These are phyloP conservation scores for Standfussiana lucernea DNA, from an alignment of 2,888 invertebrate species.

Conservation along the genomic window DNA sequence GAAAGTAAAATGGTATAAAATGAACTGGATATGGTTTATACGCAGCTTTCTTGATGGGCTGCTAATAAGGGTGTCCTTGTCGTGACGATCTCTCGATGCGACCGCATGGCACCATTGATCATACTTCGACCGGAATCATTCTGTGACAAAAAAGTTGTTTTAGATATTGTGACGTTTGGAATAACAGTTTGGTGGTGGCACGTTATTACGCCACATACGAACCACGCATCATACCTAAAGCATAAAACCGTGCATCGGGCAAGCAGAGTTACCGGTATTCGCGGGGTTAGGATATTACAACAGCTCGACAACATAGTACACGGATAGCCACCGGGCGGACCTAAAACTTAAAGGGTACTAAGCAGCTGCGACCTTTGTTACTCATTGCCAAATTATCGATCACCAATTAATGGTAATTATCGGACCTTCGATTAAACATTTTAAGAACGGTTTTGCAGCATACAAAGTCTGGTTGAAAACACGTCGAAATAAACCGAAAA, in stretches of 20 bases:
- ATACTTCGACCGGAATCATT: conserved; percentile 80
- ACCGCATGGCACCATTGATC: conserved; percentile 81
- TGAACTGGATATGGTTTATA: conserved; percentile 76
- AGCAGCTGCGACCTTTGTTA: background rate
- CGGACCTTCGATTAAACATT: background rate
- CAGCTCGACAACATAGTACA: no score
- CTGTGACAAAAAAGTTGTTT: conserved; percentile 73
- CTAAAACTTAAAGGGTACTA: no score
- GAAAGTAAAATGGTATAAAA: conserved; percentile 25
- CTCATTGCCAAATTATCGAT: background rate
- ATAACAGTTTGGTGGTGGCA: background rate
- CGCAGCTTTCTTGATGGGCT: conserved; percentile 93
- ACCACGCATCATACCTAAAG: background rate
- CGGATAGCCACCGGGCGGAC: no score
- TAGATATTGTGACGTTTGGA: background rate
- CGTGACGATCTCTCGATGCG: conserved; percentile 91
- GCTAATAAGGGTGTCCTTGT: conserved; percentile 93
- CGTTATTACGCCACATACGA: background rate
- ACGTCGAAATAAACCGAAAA: conserved; percentile 11
- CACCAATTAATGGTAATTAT: background rate
- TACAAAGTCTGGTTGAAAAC: background rate
- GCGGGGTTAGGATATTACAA: background rate
- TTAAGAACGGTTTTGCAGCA: background rate
- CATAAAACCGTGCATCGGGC: background rate
- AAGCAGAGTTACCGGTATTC: background rate